Conservation (phyloP, 2,888 invertebrate species). For the Venustoraphidia nigricollis region DNA sequence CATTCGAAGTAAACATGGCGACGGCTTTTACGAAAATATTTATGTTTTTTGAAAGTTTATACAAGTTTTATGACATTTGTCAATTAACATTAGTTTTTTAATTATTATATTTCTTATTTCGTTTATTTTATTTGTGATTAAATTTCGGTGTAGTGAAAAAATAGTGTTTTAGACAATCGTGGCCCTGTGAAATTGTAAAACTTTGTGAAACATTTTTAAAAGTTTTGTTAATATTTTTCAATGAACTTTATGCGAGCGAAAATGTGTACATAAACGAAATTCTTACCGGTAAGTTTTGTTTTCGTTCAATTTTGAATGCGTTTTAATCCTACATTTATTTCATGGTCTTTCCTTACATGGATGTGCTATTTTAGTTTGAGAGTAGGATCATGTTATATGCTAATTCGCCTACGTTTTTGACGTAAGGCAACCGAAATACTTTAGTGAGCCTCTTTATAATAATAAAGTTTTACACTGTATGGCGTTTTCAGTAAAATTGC, state of each 20-base stretch:
- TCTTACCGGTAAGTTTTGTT: background rate
- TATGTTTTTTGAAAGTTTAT: constrained; percentile 1
- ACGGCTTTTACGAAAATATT: background rate
- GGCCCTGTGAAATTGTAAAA: background rate
- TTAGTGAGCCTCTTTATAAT: too few species aligned
- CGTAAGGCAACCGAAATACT: too few species aligned
- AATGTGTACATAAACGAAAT: background rate
- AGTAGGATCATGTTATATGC: background rate
- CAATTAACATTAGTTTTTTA: background rate
- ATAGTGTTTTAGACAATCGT: background rate
- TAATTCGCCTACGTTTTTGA: too few species aligned
- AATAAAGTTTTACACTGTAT: too few species aligned
- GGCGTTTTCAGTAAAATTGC: too few species aligned
- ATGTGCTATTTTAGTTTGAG: constrained; percentile 1
- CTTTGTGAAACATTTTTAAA: background rate
- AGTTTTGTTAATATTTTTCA: background rate
- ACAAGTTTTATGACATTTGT: background rate
- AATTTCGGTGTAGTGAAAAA: background rate
- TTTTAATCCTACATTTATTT: background rate
- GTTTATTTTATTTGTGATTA: background rate
- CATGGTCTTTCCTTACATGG: constrained; percentile 1
- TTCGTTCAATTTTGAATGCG: background rate
- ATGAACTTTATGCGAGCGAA: background rate
- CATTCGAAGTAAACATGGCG: constrained; percentile 1
- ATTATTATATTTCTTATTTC: background rate